Base-by-base conservation (phyloP, 2,888 invertebrate species). In the Leptopilina drosophilae region DNA sequence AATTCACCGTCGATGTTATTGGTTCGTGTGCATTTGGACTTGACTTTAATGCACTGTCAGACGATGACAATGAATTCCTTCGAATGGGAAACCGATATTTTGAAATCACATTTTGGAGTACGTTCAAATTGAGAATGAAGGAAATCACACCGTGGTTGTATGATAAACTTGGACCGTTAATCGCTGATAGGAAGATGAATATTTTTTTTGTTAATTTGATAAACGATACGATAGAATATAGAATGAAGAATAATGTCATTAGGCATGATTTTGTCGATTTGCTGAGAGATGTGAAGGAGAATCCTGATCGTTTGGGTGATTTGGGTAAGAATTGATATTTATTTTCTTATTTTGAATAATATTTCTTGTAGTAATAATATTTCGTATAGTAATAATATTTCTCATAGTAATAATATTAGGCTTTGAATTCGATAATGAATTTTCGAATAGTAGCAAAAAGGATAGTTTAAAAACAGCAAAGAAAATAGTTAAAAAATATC, bases 1-100 rank as follows among this genome's bases (percentile, higher is more conserved):
- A 90, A 69, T 93, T 88, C 80, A 92, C 93, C 0, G 92, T 92
- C 26, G 92, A 93, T 79, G 92, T 92, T 0, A 93, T 93, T 66
- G 92, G 92, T 6, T 88, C 89, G 0, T 92, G 92, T 67, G 92
- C 89, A 9, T 93, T 93, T 84, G 92, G 93, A 0, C 87, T 93
- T 12, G 88, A 92, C 26, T 89, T 91, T 83, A 92, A 93, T 53
- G 88, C 92, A 0, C 83, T 92, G 15, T 84, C 85, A 0, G 87
- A 91, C n/a, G 88, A 91, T 11, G 83, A 92, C 0, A 91, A 90
- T 59, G 86, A 91, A 15, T 92, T 93, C 84, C 89, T 91, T 1
- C 82, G 85, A 73, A 91, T 92, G 89, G 92, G 92, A 0, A 82
- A 83, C 26, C 84, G 80, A 6, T 83, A 92, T 0, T 89, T 92